Base-by-base conservation (phyloP, 2,113 vertebrate species). In the Ophiodon elongatus region DNA sequence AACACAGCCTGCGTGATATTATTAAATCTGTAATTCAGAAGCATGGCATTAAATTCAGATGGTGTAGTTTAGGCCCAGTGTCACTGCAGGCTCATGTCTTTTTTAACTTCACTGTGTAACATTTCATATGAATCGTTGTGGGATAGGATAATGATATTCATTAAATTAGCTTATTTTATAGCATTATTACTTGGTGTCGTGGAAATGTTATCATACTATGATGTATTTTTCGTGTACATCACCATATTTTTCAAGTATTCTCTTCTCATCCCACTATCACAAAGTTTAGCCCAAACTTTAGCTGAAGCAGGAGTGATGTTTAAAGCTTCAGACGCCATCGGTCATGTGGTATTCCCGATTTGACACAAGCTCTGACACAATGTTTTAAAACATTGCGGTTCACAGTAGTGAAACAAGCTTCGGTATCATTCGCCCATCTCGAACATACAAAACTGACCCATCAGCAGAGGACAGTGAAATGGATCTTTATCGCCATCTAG, bases 401-500 rank as follows among this genome's bases (percentile, higher is more conserved):
- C 15, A 33, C 31, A 62, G 14, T 17, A 31, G 57, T 33, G 15
- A 31, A 60, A 62, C 29, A 35, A 35, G 17, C 31, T 65, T 39
- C 23, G 11, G 10, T 25, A 14, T 41, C 35, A 41, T 33, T 39
- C 11, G 9, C 60, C 33, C 8, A 23, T 41, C 63, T 65, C 23
- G 10, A 33, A 25, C 25, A 4, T 41, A 56, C 2, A 6, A 47
- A 45, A 57, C 7, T 27, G 29, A 60, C 35, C 29, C 1, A 17
- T 52, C 11, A 41, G 19, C 29, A 27, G 29, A 39, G 17, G 29
- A 29, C 19, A 29, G 23, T 43, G 23, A 2, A 31, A 0, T 43
- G 31, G 35, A 0, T 15, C 35, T 56, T 6, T 67, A 69, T 33
- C 7, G 65, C 87, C 81, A 70, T 50, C 77, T 75, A 68, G 76